phyloP scores from a whole-genome alignment of 2,797 vertebrate species.

The Acridotheres tristis region DNA sequence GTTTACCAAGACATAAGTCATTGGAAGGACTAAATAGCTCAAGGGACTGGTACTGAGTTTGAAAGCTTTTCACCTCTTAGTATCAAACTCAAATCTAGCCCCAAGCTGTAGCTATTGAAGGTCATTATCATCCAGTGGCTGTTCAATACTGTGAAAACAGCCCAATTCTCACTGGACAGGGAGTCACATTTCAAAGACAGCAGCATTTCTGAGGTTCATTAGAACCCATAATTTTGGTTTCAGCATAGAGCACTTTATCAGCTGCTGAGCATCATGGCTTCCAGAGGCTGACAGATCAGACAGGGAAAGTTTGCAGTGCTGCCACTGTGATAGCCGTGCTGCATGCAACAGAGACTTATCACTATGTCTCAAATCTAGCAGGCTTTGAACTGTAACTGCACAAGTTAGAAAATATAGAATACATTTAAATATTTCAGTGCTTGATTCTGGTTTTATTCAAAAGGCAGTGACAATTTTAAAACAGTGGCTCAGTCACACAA shows the following conservation, averaged over 20 bases:
- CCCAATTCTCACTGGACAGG: constrained; percentile 41
- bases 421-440: neutral
- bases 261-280: constrained; percentile 13
- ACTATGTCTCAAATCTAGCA: neutral
- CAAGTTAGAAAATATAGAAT: neutral
- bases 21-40: constrained; percentile 56
- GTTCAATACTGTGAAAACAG: constrained; percentile 53
- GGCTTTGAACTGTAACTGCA: constrained; percentile 2
- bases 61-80: constrained; percentile 68
- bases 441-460: constrained; percentile 1
- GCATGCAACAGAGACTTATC: neutral
- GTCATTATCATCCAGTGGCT: constrained; percentile 51
- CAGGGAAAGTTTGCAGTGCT: constrained; percentile 11
- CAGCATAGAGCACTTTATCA: constrained; percentile 38
- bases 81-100: constrained; percentile 57
- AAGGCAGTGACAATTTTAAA: neutral
- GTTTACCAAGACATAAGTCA: constrained; percentile 56
- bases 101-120: constrained; percentile 60
- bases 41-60: constrained; percentile 40
- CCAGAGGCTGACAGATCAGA: constrained; percentile 38
- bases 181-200: constrained; percentile 62
- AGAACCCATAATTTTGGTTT: constrained; percentile 58
- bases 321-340: neutral
- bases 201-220: constrained; percentile 55
- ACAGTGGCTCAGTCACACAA: neutral